Evolutionary conservation across 2,888 invertebrate species (phyloP).

Genomic region (Acanthacorydalis orientalis): DNA sequence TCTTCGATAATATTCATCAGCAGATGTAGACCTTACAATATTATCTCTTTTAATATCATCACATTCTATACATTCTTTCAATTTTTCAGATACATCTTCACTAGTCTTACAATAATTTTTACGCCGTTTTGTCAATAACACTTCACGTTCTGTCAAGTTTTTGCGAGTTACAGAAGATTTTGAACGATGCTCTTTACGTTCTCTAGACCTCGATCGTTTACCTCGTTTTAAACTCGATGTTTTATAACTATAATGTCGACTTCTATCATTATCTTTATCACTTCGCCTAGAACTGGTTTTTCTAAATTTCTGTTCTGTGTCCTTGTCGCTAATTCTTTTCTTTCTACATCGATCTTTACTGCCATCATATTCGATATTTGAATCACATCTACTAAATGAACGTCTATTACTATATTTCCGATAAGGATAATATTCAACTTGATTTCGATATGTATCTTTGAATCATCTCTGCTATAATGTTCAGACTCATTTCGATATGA

Average conservation of each 20-base stretch:
- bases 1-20: slow-evolving; percentile 68
- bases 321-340: too few species aligned
- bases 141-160: slow-evolving; percentile 29
- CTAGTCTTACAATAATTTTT: slow-evolving; percentile 59
- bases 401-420: too few species aligned
- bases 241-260: not conserved
- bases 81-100: slow-evolving; percentile 53
- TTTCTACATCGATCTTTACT: too few species aligned
- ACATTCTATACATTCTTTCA: slow-evolving; percentile 44
- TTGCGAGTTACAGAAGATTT: not conserved
- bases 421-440: too few species aligned
- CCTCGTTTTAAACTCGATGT: not conserved
- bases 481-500: too few species aligned
- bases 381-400: too few species aligned
- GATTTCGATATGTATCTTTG: too few species aligned
- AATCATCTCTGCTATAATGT: too few species aligned
- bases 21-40: slow-evolving; percentile 70
- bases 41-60: slow-evolving; percentile 33
- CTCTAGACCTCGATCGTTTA: too few species aligned
- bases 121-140: slow-evolving; percentile 40
- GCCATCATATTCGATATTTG: too few species aligned
- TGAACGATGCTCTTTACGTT: not conserved
- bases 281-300: not conserved
- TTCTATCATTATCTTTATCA: not conserved
- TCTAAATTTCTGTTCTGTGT: not conserved